Evolutionary conservation across 2,888 invertebrate genomes (phyloP).

Genomic region (Cheilosia grossa): DNA sequence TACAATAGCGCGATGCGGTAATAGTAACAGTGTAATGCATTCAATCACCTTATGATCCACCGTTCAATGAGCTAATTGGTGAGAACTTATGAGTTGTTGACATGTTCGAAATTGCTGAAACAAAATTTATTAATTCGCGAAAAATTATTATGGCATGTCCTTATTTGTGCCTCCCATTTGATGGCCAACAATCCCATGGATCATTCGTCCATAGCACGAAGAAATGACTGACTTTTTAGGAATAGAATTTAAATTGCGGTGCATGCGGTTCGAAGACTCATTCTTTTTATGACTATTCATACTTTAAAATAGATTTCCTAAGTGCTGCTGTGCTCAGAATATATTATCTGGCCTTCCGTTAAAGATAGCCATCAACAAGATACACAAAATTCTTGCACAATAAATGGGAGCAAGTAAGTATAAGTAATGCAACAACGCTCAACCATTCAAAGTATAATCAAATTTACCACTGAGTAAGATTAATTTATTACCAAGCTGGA

Average conservation of each 20-base stretch:
- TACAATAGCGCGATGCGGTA: too few species aligned
- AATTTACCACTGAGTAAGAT: not conserved
- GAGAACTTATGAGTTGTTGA: too few species aligned
- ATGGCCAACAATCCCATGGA: not conserved
- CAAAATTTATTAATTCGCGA: too few species aligned
- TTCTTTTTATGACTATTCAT: conserved; percentile 21
- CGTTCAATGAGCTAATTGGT: too few species aligned
- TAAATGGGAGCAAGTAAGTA: not conserved
- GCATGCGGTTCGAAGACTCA: conserved; percentile 23
- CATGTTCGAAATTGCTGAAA: too few species aligned
- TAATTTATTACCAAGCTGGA: not conserved
- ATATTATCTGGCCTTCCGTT: not conserved
- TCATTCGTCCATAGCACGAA: too few species aligned
- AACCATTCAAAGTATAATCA: not conserved
- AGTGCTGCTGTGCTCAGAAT: conserved; percentile 28
- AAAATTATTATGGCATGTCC: too few species aligned
- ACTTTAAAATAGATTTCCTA: conserved; percentile 25
- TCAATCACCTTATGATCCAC: too few species aligned
- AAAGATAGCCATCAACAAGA: not conserved
- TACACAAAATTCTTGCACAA: not conserved
- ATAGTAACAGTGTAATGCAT: too few species aligned
- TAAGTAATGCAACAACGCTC: conserved; percentile 1
- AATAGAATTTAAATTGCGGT: too few species aligned
- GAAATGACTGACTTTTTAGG: not conserved
- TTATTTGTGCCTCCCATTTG: too few species aligned